phyloP scores from a whole-genome alignment of 2,113 vertebrate genomes.

The Phylloscopus whistleri region DNA sequence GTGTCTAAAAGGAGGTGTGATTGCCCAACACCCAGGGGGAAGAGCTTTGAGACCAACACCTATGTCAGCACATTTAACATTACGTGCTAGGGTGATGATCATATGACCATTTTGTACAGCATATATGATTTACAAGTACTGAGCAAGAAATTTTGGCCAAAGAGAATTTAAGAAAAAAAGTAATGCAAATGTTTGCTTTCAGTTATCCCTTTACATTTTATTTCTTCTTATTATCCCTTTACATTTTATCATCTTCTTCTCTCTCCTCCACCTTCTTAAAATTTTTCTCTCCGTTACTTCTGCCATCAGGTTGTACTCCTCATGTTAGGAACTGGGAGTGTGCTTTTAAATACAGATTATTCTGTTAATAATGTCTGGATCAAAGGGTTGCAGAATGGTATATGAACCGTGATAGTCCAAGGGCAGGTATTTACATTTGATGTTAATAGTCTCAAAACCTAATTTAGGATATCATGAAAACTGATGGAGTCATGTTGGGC shows the following conservation, averaged over 20 bases:
- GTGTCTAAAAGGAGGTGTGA: not conserved
- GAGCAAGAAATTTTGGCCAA: not conserved
- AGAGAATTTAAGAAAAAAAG: not conserved
- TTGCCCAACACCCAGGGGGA: accelerated
- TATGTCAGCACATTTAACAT: accelerated
- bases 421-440: not conserved
- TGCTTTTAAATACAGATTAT: not conserved
- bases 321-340: not conserved
- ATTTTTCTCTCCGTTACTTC: not conserved
- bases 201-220: not conserved
- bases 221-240: not conserved
- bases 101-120: accelerated
- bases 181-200: not conserved
- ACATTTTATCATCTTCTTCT: not conserved
- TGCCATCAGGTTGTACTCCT: not conserved
- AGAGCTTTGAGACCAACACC: not conserved
- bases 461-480: not conserved
- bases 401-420: not conserved
- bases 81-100: not conserved
- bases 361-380: not conserved
- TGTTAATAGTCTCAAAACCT: not conserved
- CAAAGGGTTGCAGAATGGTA: not conserved
- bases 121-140: not conserved
- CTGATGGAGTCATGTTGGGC: not conserved
- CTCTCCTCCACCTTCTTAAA: not conserved